Conservation (phyloP, 2,888 invertebrate genomes). For the Caenorhabditis sp. region DNA sequence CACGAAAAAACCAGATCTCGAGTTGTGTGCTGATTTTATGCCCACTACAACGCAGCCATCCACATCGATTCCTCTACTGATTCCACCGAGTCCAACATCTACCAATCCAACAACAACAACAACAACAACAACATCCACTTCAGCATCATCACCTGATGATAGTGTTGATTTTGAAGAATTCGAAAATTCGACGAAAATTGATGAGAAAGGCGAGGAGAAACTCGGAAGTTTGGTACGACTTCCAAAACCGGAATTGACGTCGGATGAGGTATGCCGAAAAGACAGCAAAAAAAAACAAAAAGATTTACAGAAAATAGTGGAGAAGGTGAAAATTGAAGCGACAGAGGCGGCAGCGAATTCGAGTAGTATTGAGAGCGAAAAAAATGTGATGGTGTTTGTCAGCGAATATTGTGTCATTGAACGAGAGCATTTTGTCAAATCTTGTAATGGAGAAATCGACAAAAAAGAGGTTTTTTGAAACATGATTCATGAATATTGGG, state of each 20-base stretch:
- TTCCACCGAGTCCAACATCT: conserved; percentile 15
- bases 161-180: conserved; percentile 14
- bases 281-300: not conserved
- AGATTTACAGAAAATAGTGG: not conserved
- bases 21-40: conserved; percentile 29
- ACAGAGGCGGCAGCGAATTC: not conserved
- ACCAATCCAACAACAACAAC: not conserved
- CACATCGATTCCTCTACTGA: conserved; percentile 13
- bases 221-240: conserved; percentile 35
- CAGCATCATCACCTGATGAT: conserved; percentile 4
- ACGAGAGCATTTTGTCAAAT: conserved; percentile 47
- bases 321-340: not conserved
- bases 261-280: conserved; percentile 15
- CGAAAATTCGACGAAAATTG: not conserved
- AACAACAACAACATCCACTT: conserved; percentile 4
- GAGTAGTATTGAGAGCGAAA: conserved; percentile 31
- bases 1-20: conserved; percentile 37
- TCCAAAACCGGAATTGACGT: conserved; percentile 29
- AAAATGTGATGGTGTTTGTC: conserved; percentile 50
- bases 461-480: conserved; percentile 25
- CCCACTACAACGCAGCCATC: not conserved
- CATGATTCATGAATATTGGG: no score
- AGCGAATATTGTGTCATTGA: conserved; percentile 54
- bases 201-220: conserved; percentile 20
- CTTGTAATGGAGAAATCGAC: conserved; percentile 47